A percentile compares a stretch with the other conserved stretches of the same genome.
These are phyloP conservation scores for Deroplatys truncata DNA, from an alignment of 2,888 invertebrate species.

Conservation along the genomic window DNA sequence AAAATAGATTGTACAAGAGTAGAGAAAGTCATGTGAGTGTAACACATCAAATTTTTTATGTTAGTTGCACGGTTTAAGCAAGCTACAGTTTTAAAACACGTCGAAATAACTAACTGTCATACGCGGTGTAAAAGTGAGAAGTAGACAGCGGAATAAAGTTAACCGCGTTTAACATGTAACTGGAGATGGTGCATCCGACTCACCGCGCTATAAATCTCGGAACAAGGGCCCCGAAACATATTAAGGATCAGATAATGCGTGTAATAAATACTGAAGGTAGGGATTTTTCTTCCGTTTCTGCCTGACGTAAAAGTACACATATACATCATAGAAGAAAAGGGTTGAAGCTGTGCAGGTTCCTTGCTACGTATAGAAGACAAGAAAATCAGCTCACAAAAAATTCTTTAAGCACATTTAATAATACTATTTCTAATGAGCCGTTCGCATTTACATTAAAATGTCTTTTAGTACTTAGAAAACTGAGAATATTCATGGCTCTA, in stretches of 20 bases:
- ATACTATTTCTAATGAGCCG: no score
- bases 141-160: not conserved
- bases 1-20: no score
- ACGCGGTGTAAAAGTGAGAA: not conserved
- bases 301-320: not conserved
- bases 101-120: no score
- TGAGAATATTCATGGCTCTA: no score
- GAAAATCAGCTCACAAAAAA: not conserved
- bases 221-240: not conserved
- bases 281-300: not conserved
- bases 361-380: not conserved
- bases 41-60: no score
- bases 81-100: no score
- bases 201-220: not conserved
- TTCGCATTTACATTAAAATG: no score
- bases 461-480: no score
- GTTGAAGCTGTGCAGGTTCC: not conserved
- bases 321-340: not conserved
- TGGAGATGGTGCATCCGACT: not conserved
- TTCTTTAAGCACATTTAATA: no score
- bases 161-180: not conserved
- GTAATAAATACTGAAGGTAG: not conserved
- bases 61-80: no score
- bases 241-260: constrained; percentile 2
- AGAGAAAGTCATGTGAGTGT: no score